Base-by-base conservation (phyloP, 1,140 invertebrate species). In the Apocrypta bakeri region DNA sequence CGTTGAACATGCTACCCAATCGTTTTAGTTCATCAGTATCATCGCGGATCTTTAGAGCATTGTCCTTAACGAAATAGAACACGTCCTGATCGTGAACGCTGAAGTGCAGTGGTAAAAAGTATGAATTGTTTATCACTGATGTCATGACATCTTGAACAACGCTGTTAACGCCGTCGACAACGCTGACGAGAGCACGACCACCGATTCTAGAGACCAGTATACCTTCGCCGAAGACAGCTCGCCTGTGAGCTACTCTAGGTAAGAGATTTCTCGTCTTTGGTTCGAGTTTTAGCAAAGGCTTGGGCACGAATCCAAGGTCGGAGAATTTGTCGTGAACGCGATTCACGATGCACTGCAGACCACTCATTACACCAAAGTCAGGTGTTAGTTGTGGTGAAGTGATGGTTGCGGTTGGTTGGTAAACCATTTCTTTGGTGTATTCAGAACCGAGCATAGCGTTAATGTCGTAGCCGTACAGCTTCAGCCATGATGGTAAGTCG, bases 11-110 rank as follows among this genome's bases (percentile, higher is more conserved):
- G 14, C 96, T 96, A 3, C 97, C 97, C 1, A 98, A 91, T 37
- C 97, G 92, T 74, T 95, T 93, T 25, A 99, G 92, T 85, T 98
- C 96, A 84, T 97, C 96, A 92, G 97, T 95, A 88, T 99, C 98
- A 86, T 98, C 97, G 37, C 96, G 93, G 31, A 97, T 95, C 90
- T 97, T 97, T 37, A 97, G 89, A 0, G 95, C 94, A 87, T 97
- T 98, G 86, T 97, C 96, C 90, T 99, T 99, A 1, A 99, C 96
- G 91, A 99, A 98, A 88, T 98, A 98, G 92, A 98, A 98, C 0
- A 98, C 96, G 87, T 98, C 98, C 92, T 98, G 94, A 90, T 97
- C 97, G 87, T 98, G 97, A 61, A 98, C 97, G 84, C 96, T 97
- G 86, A 98, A 98, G 90, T 97, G 96, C 0, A 98, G 92, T 83